phyloP scores from a whole-genome alignment of 2,888 invertebrate genomes.

The Luperina nickerlii region DNA sequence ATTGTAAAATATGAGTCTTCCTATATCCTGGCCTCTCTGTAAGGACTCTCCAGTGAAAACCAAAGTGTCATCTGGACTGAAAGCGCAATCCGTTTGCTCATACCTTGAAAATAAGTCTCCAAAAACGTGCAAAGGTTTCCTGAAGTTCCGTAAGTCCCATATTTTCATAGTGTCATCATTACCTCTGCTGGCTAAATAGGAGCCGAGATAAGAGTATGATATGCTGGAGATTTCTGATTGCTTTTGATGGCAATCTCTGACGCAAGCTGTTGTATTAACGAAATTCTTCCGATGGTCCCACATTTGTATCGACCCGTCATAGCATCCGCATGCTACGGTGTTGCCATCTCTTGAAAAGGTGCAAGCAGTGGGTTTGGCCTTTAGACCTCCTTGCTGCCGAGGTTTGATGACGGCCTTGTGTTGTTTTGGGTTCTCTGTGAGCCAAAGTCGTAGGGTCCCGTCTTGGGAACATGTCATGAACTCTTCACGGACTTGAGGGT shows the following conservation, averaged over 20 bases:
- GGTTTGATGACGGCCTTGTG: conserved; percentile 97
- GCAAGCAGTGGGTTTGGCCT: conserved; percentile 96
- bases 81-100: conserved; percentile 94
- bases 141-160: conserved; percentile 97
- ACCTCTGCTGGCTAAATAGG: conserved; percentile 94
- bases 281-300: conserved; percentile 98
- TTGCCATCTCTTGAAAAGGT: conserved; percentile 96
- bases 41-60: conserved; percentile 97
- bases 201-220: conserved; percentile 96
- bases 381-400: conserved; percentile 95
- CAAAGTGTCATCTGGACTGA: conserved; percentile 98
- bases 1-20: conserved; percentile 95
- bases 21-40: conserved; percentile 91
- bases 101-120: conserved; percentile 95
- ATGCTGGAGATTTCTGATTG: conserved; percentile 96
- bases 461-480: conserved; percentile 98
- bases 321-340: conserved; percentile 97
- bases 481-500: conserved; percentile 96
- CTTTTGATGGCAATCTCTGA: conserved; percentile 95
- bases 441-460: conserved; percentile 98
- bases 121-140: conserved; percentile 93
- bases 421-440: conserved; percentile 93
- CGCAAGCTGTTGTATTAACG: conserved; percentile 95
- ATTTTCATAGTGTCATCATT: conserved; percentile 98
- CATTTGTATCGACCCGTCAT: conserved; percentile 98